Base-by-base conservation (phyloP, 2,888 invertebrate species). In the Mimachlamys varia region DNA sequence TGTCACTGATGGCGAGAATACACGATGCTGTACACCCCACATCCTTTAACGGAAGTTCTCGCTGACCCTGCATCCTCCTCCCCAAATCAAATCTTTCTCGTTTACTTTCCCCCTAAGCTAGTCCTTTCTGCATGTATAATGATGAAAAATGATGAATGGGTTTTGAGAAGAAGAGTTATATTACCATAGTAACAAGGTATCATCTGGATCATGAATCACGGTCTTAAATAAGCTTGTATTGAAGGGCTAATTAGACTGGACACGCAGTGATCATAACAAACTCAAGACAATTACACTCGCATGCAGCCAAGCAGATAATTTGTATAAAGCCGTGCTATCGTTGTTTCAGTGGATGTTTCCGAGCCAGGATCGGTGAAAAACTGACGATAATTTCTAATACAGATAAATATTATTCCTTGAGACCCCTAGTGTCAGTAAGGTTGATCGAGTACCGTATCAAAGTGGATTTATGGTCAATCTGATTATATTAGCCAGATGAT, bases 61-160 rank as follows among this genome's bases (percentile, higher is more conserved):
- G 19, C 27, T 33, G 0, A n/a, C 2, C 76, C 76, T 10, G 27
- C 22, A 10, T 76, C 27, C 4, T 33, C 33, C 13, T 62, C 10
- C 53, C 53, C 53, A 17, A 13, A 17, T 19, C 53, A 13, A 10
- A 76, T 33, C 76, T 27, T 12, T 27, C 19, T 13, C 0, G 76
- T 17, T 33, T 33, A 33, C 33, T n/a, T 62, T 62, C 62, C 10
- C n/a, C 10, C n/a, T 10, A 62, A 62, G 22, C 27, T 12, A 76
- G 33, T 33, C 22, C 12, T 76, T 76, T 76, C 22, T 33, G 7
- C 27, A 76, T 27, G 76, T 33, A 27, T 76, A 1, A 27, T 33
- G 76, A 76, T 76, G 76, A 33, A 76, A 76, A 76, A 76, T 76
- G 76, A 76, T 76, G 76, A 76, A 76, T 76, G 76, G 76, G 76